A percentile compares a stretch with the other conserved stretches of the same genome.
Conservation (phyloP, 2,888 invertebrate genomes). For the Agrochola macilenta region DNA sequence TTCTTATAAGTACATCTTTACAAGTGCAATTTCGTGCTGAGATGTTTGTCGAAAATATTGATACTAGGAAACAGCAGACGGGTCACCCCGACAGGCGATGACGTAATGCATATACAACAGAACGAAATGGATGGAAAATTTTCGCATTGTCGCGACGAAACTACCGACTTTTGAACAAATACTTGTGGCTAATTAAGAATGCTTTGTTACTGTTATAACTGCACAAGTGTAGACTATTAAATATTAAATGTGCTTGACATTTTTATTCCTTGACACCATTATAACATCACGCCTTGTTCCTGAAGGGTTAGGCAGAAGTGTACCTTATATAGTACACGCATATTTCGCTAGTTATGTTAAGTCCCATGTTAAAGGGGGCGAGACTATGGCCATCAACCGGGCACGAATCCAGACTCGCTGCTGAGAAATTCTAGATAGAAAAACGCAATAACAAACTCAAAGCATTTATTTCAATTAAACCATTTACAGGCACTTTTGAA, state of each 20-base stretch:
- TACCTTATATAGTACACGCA: no score
- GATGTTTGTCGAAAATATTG: conserved; percentile 46
- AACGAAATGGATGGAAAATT: conserved; percentile 46
- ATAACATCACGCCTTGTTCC: no score
- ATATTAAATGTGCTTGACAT: not conserved
- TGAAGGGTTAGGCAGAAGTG: no score
- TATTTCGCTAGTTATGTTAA: no score
- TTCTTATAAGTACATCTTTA: not conserved
- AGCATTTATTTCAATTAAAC: no score
- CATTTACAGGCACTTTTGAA: no score
- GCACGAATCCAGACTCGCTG: no score
- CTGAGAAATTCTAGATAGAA: no score
- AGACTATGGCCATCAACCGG: no score
- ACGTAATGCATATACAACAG: conserved; percentile 45
- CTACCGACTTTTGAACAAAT: conserved; percentile 2
- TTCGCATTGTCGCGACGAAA: conserved; percentile 34
- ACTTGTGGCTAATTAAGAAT: conserved; percentile 14
- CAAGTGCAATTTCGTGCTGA: conserved; percentile 5
- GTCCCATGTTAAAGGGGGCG: no score
- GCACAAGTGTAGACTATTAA: not conserved
- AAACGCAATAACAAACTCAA: no score
- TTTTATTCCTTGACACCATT: not conserved
- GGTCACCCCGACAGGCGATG: conserved; percentile 35
- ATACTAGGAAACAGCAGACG: conserved; percentile 29
- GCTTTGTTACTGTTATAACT: conserved; percentile 1